A percentile compares a stretch with the other conserved stretches of the same genome.
These are phyloP conservation scores for Linyphia triangularis DNA, from an alignment of 2,888 invertebrate species.

Conservation along the genomic window DNA sequence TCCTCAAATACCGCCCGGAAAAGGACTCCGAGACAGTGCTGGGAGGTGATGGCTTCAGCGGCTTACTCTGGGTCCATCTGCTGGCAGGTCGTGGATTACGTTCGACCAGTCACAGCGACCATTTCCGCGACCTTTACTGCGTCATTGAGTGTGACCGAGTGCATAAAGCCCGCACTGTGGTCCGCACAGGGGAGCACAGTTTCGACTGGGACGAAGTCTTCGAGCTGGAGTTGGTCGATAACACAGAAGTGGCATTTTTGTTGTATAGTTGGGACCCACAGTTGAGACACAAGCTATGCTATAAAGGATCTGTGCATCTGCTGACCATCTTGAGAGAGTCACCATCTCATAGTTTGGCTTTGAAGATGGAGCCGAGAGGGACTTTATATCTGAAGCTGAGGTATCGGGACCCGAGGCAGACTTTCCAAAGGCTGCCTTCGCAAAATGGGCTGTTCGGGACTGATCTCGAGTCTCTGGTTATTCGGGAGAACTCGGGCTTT, in stretches of 20 bases:
- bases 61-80: slow-evolving; percentile 93
- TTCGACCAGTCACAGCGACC: slow-evolving; percentile 72
- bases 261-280: slow-evolving; percentile 99
- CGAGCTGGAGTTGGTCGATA: slow-evolving; percentile 96
- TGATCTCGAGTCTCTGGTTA: slow-evolving; percentile 83
- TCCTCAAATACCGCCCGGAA: slow-evolving; percentile 86
- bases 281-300: slow-evolving; percentile 96
- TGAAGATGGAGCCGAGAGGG: slow-evolving; percentile 93
- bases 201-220: slow-evolving; percentile 99
- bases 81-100: slow-evolving; percentile 90
- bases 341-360: slow-evolving; percentile 84
- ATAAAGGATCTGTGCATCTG: slow-evolving; percentile 87
- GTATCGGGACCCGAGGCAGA: slow-evolving; percentile 92
- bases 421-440: slow-evolving; percentile 86
- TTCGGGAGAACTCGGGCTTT: slow-evolving; percentile 85
- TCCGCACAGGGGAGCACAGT: slow-evolving; percentile 93
- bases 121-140: slow-evolving; percentile 92
- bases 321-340: slow-evolving; percentile 76
- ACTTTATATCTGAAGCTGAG: slow-evolving; percentile 92
- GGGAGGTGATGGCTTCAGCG: slow-evolving; percentile 85
- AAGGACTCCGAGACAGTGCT: slow-evolving; percentile 74
- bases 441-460: slow-evolving; percentile 82
- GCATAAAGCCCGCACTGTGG: slow-evolving; percentile 97
- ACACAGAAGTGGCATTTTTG: slow-evolving; percentile 94
- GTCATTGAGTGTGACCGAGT: slow-evolving; percentile 98